A percentile compares a stretch with the other conserved stretches of the same genome.
Evolutionary conservation across 2,888 invertebrate species (phyloP).

Genomic region (Drosophila macrospina): DNA sequence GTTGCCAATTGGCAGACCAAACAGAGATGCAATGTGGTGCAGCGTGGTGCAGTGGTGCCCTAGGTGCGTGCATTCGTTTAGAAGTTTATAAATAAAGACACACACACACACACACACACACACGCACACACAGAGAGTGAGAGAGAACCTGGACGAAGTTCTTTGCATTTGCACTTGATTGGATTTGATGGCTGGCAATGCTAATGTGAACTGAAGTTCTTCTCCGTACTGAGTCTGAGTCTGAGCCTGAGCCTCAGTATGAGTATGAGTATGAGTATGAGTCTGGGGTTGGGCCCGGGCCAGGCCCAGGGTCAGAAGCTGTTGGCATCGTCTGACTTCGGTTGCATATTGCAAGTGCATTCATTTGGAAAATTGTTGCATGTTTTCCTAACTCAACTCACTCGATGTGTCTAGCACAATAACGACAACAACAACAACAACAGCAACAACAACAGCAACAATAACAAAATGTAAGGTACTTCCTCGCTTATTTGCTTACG

Average conservation of each 20-base stretch:
- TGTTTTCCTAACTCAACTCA: constrained; percentile 74
- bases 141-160: constrained; percentile 47
- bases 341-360: constrained; percentile 76
- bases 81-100: constrained; percentile 78
- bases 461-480: constrained; percentile 38
- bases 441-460: too few relatives aligned
- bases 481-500: constrained; percentile 62
- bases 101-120: constrained; percentile 19
- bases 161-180: constrained; percentile 75
- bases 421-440: constrained; percentile 27
- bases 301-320: constrained; percentile 37
- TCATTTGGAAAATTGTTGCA: constrained; percentile 83
- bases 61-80: constrained; percentile 80
- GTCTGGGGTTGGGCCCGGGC: constrained; percentile 18
- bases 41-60: constrained; percentile 26
- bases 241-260: constrained; percentile 26
- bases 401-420: constrained; percentile 62
- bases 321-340: constrained; percentile 32
- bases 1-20: constrained; percentile 9
- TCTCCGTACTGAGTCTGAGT: constrained; percentile 31
- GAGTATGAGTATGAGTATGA: constrained; percentile 20
- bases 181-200: constrained; percentile 75
- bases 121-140: not conserved
- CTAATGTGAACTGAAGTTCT: constrained; percentile 57
- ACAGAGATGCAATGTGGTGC: constrained; percentile 27